Evolutionary conservation across 2,888 invertebrate species (phyloP), one percentile per base, ranked within the genome.

Genomic region (Microctonus brassicae): DNA sequence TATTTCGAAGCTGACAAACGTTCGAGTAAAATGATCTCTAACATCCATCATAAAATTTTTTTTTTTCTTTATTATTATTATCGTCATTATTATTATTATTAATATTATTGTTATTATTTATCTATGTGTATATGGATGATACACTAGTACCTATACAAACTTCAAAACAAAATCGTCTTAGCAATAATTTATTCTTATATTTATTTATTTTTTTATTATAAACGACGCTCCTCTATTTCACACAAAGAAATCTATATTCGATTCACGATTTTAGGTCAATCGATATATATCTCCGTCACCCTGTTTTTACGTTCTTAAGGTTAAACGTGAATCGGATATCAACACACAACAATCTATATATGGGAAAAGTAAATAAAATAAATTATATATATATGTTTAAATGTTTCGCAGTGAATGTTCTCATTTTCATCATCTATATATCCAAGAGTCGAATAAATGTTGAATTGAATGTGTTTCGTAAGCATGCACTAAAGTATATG

Each of bases 21-120:
- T 63, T 62, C 73, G 75, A 74, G 76, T 76, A 77, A 76, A 76
- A 73, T 75, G 73, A 72, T 76, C 74, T 74, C 70, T 75, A 77
- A 80, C 75, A 77, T 71, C 77, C 47, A 53, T 76, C n/a, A 76
- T 79, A 78, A 80, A 80, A n/a, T n/a, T n/a, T n/a, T n/a, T n/a
- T n/a, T n/a, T n/a, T n/a, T n/a, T n/a, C n/a, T n/a, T n/a, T n/a
- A n/a, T n/a, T n/a, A n/a, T n/a, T n/a, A n/a, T n/a, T n/a, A n/a
- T n/a, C n/a, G n/a, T n/a, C n/a, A n/a, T n/a, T n/a, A n/a, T n/a
- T n/a, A n/a, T n/a, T n/a, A n/a, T n/a, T n/a, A n/a, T n/a, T n/a
- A n/a, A n/a, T n/a, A n/a, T n/a, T n/a, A 80, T 73, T 76, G 77
- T n/a, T n/a, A n/a, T 80, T 81, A 80, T 81, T 81, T 81, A 78